A percentile compares a stretch with the other conserved stretches of the same genome.
Evolutionary conservation across 1,140 invertebrate species (phyloP).

Genomic region (Ostrea edulis): DNA sequence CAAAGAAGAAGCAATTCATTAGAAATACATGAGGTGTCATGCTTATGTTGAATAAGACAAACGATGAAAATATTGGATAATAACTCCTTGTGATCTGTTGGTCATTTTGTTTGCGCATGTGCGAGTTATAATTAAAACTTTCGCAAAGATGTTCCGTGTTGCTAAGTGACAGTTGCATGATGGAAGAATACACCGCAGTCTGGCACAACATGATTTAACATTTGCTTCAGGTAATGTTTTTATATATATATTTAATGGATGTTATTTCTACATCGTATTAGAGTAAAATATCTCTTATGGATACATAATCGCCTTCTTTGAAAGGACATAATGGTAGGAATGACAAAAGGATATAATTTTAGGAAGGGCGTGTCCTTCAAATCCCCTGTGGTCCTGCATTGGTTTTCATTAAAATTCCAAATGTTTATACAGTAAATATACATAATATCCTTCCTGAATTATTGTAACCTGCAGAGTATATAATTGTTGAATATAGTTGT

Average conservation of each 20-base stretch:
- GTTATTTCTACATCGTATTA: neutral
- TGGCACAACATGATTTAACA: neutral
- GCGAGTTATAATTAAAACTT: neutral
- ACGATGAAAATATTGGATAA: neutral
- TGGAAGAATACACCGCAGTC: neutral
- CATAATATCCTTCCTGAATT: too few relatives aligned
- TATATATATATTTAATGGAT: neutral
- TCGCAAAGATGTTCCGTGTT: slow-evolving; percentile 2
- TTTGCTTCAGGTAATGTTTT: neutral
- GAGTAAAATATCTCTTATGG: neutral
- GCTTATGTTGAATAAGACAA: neutral
- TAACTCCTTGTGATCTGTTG: neutral
- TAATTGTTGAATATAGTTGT: too few relatives aligned
- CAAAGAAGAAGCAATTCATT: slow-evolving; percentile 34
- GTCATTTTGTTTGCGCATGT: slow-evolving; percentile 10
- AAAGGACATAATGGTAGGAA: too few relatives aligned
- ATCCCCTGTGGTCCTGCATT: too few relatives aligned
- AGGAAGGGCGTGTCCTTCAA: too few relatives aligned
- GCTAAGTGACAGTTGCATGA: neutral
- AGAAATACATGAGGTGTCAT: slow-evolving; percentile 4
- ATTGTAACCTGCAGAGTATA: too few relatives aligned
- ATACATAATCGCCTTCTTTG: too few relatives aligned
- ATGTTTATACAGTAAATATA: too few relatives aligned
- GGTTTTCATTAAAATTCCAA: too few relatives aligned
- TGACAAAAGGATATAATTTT: too few relatives aligned